Evolutionary conservation across 2,113 vertebrate genomes (phyloP).

Genomic region (Oreochromis tanganicae): DNA sequence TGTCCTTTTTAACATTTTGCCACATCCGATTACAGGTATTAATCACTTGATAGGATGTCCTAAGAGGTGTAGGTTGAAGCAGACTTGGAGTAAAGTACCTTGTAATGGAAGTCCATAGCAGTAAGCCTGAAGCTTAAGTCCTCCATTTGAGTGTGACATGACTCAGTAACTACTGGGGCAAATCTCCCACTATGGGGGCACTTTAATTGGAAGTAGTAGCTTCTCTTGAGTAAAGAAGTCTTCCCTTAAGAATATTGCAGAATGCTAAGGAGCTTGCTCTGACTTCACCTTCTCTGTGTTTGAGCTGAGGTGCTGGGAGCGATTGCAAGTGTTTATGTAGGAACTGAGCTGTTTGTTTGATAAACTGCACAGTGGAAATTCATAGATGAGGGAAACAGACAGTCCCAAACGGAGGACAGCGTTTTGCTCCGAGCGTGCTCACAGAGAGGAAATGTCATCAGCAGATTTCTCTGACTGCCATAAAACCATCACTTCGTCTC

Average conservation of each 20-base stretch:
- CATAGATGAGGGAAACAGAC: neutral
- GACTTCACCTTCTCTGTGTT: neutral
- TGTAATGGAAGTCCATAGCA: conserved; percentile 13
- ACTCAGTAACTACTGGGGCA: conserved; percentile 25
- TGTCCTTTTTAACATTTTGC: neutral
- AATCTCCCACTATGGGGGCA: conserved; percentile 11
- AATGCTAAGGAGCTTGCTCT: conserved; percentile 1
- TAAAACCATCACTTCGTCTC: neutral
- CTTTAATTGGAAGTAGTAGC: conserved; percentile 40
- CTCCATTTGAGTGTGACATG: conserved; percentile 31
- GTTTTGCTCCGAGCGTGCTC: neutral
- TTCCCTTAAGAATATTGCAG: conserved; percentile 3
- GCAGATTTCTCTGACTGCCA: neutral
- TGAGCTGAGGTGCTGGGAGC: neutral
- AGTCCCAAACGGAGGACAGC: conserved; percentile 16
- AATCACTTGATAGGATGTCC: neutral
- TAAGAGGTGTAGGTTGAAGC: neutral
- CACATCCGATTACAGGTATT: neutral
- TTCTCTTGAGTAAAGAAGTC: conserved; percentile 3
- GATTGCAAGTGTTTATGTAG: conserved; percentile 11
- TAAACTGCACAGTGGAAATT: conserved; percentile 26
- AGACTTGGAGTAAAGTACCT: neutral
- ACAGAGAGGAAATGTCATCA: conserved; percentile 28
- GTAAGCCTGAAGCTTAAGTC: conserved; percentile 25
- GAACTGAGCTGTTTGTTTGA: conserved; percentile 49